These are phyloP conservation scores for Tenthredo mesomela DNA, from an alignment of 2,888 invertebrate species.

Conservation along the genomic window DNA sequence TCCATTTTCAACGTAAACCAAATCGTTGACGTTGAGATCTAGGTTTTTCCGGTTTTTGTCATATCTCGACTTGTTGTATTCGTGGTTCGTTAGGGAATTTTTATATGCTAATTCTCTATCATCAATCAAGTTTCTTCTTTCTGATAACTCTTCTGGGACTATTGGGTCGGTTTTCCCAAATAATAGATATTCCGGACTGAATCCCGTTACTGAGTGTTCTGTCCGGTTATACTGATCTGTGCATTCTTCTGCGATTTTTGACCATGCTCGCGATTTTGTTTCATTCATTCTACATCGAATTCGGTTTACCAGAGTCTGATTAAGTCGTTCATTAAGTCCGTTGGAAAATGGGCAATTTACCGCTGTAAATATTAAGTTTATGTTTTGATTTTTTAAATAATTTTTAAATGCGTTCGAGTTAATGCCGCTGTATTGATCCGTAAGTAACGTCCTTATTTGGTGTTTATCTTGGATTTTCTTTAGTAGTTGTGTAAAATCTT, in stretches of 20 bases:
- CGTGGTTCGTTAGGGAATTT: slow-evolving; percentile 57
- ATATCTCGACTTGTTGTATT: slow-evolving; percentile 58
- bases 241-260: slow-evolving; percentile 61
- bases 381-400: slow-evolving; percentile 57
- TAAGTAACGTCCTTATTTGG: slow-evolving; percentile 57
- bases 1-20: slow-evolving; percentile 61
- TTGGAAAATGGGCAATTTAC: slow-evolving; percentile 60
- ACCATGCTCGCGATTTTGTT: slow-evolving; percentile 59
- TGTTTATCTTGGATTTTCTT: slow-evolving; percentile 55
- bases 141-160: slow-evolving; percentile 56
- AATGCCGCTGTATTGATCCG: slow-evolving; percentile 61
- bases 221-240: slow-evolving; percentile 61
- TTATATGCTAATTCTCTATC: slow-evolving; percentile 59
- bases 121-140: slow-evolving; percentile 53
- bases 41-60: slow-evolving; percentile 58
- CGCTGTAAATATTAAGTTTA: slow-evolving; percentile 59
- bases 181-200: slow-evolving; percentile 60
- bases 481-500: slow-evolving; percentile 58
- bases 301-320: slow-evolving; percentile 61
- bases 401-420: slow-evolving; percentile 60
- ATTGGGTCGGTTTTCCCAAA: slow-evolving; percentile 56
- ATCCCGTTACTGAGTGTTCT: slow-evolving; percentile 60
- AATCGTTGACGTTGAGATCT: slow-evolving; percentile 57
- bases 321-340: slow-evolving; percentile 61
- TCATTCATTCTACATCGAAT: slow-evolving; percentile 62